Conservation (phyloP, 1,140 invertebrate genomes). For the Drosophila takahashii region DNA sequence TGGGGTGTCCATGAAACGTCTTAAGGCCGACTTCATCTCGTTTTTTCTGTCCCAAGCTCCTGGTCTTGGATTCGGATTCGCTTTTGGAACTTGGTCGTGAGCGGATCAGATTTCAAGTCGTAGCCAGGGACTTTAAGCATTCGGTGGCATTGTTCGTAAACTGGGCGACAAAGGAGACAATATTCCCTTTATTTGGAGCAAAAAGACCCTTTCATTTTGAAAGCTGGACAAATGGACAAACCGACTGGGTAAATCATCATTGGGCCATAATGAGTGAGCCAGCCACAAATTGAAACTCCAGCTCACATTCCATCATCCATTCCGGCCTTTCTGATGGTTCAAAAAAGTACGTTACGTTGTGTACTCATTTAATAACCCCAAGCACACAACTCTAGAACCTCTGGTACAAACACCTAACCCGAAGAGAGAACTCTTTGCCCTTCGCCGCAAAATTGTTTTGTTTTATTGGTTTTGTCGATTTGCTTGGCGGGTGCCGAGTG, state of each 20-base stretch:
- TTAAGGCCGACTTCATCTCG: slow-evolving; percentile 9
- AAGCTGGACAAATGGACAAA: not conserved
- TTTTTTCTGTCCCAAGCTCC: slow-evolving; percentile 17
- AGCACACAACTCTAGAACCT: slow-evolving; percentile 12
- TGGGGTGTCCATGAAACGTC: not conserved
- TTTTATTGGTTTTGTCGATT: slow-evolving; percentile 73
- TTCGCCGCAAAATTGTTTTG: slow-evolving; percentile 53
- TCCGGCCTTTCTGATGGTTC: not conserved
- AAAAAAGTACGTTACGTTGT: slow-evolving; percentile 4
- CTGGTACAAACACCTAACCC: not conserved
- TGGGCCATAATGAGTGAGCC: slow-evolving; percentile 1
- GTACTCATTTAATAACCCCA: slow-evolving; percentile 31
- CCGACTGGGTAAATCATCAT: slow-evolving; percentile 1
- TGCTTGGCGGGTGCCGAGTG: slow-evolving; percentile 51
- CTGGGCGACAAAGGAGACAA: slow-evolving; percentile 52
- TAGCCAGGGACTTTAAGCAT: not conserved
- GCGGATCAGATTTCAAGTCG: slow-evolving; percentile 57
- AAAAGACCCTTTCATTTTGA: slow-evolving; percentile 1
- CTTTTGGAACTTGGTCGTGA: slow-evolving; percentile 41
- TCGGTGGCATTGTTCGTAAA: slow-evolving; percentile 13
- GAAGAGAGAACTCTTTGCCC: not conserved
- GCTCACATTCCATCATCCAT: not conserved
- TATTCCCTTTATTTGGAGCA: slow-evolving; percentile 45
- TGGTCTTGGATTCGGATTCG: slow-evolving; percentile 19
- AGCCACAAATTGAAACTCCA: slow-evolving; percentile 25